Conservation (phyloP, 1,140 invertebrate genomes). For the Pseudomyrmex sp. region DNA sequence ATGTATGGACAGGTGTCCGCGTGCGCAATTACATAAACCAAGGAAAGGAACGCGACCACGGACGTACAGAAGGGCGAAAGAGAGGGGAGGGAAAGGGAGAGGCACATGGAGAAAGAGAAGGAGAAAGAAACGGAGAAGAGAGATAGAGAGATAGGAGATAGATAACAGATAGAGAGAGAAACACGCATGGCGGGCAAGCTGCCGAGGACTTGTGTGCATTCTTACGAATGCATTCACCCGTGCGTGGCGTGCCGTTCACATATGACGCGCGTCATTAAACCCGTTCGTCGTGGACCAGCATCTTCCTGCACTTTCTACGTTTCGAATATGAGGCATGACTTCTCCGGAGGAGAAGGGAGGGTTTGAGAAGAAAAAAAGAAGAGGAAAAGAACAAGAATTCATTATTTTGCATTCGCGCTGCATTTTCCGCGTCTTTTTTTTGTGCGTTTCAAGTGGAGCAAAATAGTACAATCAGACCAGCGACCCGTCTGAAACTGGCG, state of each 20-base stretch:
- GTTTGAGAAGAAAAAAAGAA: background rate
- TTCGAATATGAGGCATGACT: background rate
- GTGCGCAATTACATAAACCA: conserved; percentile 67
- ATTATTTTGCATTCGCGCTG: no score
- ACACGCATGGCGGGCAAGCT: conserved; percentile 22
- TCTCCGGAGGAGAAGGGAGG: background rate
- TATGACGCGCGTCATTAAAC: conserved; percentile 67
- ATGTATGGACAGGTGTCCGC: conserved; percentile 63
- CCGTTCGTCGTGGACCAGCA: conserved; percentile 31
- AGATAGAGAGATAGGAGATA: background rate
- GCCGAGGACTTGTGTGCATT: conserved; percentile 69
- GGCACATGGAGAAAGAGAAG: background rate
- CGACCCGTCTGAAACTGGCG: no score
- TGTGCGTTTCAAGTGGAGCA: no score
- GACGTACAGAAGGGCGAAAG: background rate
- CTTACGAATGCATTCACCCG: conserved; percentile 77
- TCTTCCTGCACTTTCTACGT: conserved; percentile 34
- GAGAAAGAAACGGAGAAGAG: background rate
- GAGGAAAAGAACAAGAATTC: background rate
- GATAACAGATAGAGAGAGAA: background rate
- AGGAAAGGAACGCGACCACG: conserved; percentile 57
- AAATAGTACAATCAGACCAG: no score
- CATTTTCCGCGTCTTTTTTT: no score
- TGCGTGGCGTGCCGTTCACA: conserved; percentile 61
- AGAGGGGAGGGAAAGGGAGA: background rate